These are phyloP conservation scores for Melanerpes formicivorus DNA, from an alignment of 2,113 vertebrate genomes.

Conservation along the genomic window DNA sequence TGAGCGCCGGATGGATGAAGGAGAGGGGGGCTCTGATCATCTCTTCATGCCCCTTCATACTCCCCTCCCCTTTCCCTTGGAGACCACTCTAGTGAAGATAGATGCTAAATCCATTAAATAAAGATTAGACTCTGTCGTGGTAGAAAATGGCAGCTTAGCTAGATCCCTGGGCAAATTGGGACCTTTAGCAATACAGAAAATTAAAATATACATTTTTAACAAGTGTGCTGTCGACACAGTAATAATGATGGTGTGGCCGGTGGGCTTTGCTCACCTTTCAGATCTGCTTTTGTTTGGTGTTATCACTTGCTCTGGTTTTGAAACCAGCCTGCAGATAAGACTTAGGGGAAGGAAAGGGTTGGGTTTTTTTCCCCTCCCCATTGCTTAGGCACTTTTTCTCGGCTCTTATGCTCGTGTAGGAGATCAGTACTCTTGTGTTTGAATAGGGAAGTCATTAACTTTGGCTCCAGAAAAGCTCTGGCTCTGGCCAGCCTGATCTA, in stretches of 20 bases:
- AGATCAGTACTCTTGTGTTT: conserved; percentile 66
- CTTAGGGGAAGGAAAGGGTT: not conserved
- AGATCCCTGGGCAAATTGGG: conserved; percentile 81
- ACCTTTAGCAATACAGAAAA: conserved; percentile 82
- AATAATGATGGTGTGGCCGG: conserved; percentile 67
- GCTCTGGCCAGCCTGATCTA: too few species aligned
- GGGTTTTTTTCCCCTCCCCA: not conserved
- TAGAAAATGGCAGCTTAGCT: conserved; percentile 88
- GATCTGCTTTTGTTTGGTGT: conserved; percentile 74
- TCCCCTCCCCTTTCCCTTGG: conserved; percentile 81
- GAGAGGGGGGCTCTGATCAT: conserved; percentile 83
- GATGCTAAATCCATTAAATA: conserved; percentile 99
- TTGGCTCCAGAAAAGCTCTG: not conserved
- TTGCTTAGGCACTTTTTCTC: conserved; percentile 49
- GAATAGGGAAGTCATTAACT: conserved; percentile 69
- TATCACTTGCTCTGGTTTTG: conserved; percentile 74
- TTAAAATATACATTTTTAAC: conserved; percentile 90
- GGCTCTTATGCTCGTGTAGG: conserved; percentile 26
- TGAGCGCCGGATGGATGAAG: conserved; percentile 92
- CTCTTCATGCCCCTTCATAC: conserved; percentile 82
- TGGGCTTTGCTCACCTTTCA: conserved; percentile 74
- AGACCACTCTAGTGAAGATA: conserved; percentile 92
- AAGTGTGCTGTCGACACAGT: conserved; percentile 74
- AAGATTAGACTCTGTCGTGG: conserved; percentile 94
- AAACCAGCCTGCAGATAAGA: conserved; percentile 61